Base-by-base conservation (phyloP, 1,140 invertebrate species). In the Drosophila lowei region DNA sequence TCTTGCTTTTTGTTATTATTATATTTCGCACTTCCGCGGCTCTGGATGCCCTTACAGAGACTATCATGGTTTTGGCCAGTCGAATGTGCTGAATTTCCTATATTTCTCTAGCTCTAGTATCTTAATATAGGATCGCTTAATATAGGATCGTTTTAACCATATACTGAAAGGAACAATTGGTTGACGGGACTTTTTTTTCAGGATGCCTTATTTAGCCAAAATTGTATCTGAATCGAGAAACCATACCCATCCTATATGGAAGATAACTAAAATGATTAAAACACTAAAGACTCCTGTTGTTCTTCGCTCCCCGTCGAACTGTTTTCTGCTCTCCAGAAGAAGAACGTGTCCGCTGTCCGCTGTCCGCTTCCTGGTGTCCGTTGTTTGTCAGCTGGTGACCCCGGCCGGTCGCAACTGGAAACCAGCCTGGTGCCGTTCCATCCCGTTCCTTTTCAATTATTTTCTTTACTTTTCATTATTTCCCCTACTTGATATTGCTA, bases 391-490 rank as follows among this genome's bases (percentile, higher is more conserved):
- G 23, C 23, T 25, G 23, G 23, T 25, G 23, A 25, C 23, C 23
- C 23, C 23, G 0, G 23, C 23, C 5, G 23, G 23, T 25, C 23
- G 23, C 23, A 25, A 6, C 23, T 25, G 23, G 23, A 25, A 25
- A 25, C 4, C 23, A 50, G 63, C 25, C 66, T 54, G 38, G 49
- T 47, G 52, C 46, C 41, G 38, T 46, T 15, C 25, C 50, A 41
- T 44, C 62, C 11, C n/a, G 11, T 18, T 52, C 7, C 30, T 54
- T 46, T 72, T 43, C 8, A 34, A 18, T 38, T 38, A 30, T 41
- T 72, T 54, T 55, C 23, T 70, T 70, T 70, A 34, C 30, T 50
- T 57, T 58, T 68, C 64, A 57, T 70, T 42, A 68, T 70, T 43
- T 68, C 13, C 6, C 21, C 42, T 30, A 23, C 18, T 53, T 11